Conservation (phyloP, 2,797 vertebrate genomes). For the Cetoscarus ocellatus region DNA sequence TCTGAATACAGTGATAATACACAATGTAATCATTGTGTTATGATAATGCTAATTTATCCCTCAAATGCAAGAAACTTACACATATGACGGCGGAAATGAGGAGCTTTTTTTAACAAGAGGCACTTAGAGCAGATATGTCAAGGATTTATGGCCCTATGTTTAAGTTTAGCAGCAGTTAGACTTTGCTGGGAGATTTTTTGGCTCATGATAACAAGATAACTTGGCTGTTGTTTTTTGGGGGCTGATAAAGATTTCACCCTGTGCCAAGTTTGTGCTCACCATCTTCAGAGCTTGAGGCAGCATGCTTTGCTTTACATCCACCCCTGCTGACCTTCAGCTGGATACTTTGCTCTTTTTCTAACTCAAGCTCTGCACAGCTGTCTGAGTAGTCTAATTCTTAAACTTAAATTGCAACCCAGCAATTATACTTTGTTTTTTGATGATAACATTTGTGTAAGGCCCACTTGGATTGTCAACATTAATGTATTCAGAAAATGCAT, state of each 20-base stretch:
- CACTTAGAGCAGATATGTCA: constrained; percentile 1
- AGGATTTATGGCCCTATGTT: neutral
- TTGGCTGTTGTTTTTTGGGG: constrained; percentile 55
- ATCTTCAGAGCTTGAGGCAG: constrained; percentile 56
- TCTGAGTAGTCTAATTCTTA: constrained; percentile 3
- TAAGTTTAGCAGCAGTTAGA: constrained; percentile 41
- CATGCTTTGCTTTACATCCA: constrained; percentile 37
- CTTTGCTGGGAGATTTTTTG: constrained; percentile 45
- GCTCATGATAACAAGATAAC: constrained; percentile 53
- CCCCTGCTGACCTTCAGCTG: constrained; percentile 52
- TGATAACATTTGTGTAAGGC: neutral
- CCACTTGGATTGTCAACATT: too few relatives aligned
- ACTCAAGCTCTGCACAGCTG: constrained; percentile 27
- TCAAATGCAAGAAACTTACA: neutral
- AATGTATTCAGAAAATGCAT: constrained; percentile 6
- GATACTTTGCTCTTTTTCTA: constrained; percentile 34
- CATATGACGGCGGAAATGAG: neutral
- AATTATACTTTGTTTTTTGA: constrained; percentile 10
- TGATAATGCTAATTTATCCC: constrained; percentile 1
- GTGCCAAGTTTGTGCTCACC: constrained; percentile 40
- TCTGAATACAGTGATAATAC: neutral
- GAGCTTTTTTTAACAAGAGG: neutral
- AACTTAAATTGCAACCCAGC: neutral
- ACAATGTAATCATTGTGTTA: neutral
- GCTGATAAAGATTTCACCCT: constrained; percentile 52